These are phyloP conservation scores for Rhagoletis pomonella DNA, from an alignment of 1,140 invertebrate genomes.

Conservation along the genomic window DNA sequence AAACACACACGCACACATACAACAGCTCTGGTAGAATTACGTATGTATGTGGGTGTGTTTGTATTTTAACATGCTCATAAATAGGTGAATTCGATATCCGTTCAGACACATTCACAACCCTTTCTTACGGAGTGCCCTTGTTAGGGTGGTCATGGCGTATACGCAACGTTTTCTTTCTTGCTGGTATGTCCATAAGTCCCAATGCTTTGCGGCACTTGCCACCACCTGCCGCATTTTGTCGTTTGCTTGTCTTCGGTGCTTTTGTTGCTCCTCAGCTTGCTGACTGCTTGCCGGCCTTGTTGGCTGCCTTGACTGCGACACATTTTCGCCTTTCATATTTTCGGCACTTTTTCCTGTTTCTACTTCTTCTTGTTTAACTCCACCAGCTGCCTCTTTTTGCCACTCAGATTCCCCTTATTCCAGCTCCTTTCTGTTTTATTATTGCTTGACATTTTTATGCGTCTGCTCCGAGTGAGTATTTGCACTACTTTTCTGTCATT, in stretches of 20 bases:
- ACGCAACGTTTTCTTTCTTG: background rate
- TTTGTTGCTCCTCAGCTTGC: too few relatives aligned
- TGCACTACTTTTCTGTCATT: constrained; percentile 25
- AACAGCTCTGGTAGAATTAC: background rate
- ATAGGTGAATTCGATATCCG: constrained; percentile 51
- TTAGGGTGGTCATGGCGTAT: background rate
- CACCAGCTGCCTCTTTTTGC: background rate
- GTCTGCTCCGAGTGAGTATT: constrained; percentile 12
- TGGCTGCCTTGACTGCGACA: constrained; percentile 8
- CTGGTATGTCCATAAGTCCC: background rate
- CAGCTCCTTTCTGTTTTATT: constrained; percentile 35
- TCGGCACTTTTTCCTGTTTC: background rate
- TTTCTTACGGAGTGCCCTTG: background rate
- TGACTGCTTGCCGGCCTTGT: background rate
- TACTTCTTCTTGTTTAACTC: background rate
- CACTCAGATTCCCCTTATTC: background rate
- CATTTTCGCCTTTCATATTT: background rate
- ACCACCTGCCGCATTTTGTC: background rate
- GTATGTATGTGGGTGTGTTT: background rate
- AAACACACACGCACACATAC: background rate
- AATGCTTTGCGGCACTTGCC: background rate
- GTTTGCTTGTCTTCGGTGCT: too few relatives aligned
- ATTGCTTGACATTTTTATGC: constrained; percentile 44
- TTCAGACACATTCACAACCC: background rate
- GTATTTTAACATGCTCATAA: constrained; percentile 31